A percentile compares a stretch with the other conserved stretches of the same genome.
phyloP scores from a whole-genome alignment of 2,888 invertebrate genomes.

The Catocala sponsa region DNA sequence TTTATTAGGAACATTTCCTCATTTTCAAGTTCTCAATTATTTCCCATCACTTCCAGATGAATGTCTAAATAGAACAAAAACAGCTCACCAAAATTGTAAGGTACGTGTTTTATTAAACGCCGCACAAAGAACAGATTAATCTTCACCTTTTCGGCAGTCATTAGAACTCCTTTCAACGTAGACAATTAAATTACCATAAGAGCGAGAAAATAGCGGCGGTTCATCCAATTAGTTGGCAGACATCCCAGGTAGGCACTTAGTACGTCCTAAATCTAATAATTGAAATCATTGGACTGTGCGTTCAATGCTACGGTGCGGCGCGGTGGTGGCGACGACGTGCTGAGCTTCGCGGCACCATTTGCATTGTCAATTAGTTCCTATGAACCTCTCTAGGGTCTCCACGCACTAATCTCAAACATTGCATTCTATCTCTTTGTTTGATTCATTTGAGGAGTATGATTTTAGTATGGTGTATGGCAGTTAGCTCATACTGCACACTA shows the following conservation, averaged over 20 bases:
- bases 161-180: constrained; percentile 51
- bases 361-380: constrained; percentile 66
- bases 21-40: neutral
- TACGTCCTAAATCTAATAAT: constrained; percentile 72
- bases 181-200: constrained; percentile 57
- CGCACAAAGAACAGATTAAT: constrained; percentile 47
- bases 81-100: constrained; percentile 23
- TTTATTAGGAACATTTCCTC: too few species aligned
- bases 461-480: too few species aligned
- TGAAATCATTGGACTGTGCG: constrained; percentile 69
- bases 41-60: neutral
- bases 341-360: constrained; percentile 51
- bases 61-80: constrained; percentile 18
- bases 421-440: too few species aligned
- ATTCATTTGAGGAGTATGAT: too few species aligned
- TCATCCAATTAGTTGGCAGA: constrained; percentile 60
- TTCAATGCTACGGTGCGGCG: neutral
- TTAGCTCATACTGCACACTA: too few species aligned
- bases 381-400: constrained; percentile 43
- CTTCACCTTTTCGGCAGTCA: constrained; percentile 48
- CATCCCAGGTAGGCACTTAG: constrained; percentile 47
- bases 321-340: constrained; percentile 17
- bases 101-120: constrained; percentile 25
- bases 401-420: too few species aligned
- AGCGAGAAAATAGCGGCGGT: constrained; percentile 51